These are phyloP conservation scores for Dendrocopos noguchii DNA, from an alignment of 2,113 vertebrate species.

Conservation along the genomic window DNA sequence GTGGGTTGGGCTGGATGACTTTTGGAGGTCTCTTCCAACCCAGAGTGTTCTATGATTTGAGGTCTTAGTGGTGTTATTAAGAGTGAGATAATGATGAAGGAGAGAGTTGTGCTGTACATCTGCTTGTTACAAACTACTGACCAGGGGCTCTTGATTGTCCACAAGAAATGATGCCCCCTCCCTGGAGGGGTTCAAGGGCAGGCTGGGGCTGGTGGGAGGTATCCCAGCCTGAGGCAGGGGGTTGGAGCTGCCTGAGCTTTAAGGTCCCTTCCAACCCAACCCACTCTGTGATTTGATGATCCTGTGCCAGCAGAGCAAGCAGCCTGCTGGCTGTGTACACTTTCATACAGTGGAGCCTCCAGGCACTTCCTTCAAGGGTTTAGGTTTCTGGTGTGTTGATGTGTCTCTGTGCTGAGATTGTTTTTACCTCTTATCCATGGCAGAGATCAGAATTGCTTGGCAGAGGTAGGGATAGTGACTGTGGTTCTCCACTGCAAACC, in stretches of 20 bases:
- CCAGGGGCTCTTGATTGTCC: neutral
- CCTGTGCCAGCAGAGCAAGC: neutral
- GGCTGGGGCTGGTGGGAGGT: too few species aligned
- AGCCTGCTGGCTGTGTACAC: neutral
- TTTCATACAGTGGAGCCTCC: neutral
- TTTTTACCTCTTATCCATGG: neutral
- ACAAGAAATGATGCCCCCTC: neutral
- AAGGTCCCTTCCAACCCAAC: too few species aligned
- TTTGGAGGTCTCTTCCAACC: too few species aligned
- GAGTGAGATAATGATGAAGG: neutral
- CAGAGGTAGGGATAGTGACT: neutral
- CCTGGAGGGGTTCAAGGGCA: too few species aligned
- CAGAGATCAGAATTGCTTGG: neutral
- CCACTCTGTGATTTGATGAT: too few species aligned
- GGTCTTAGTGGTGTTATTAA: neutral
- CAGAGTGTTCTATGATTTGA: neutral
- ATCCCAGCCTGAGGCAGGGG: too few species aligned
- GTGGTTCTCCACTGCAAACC: slow-evolving; percentile 12
- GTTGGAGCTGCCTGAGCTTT: too few species aligned
- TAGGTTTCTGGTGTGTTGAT: neutral
- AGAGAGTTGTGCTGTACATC: neutral
- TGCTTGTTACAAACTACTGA: neutral
- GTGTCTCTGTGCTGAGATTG: neutral
- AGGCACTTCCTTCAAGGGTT: neutral
- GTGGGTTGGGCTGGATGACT: too few species aligned